Conservation (phyloP, 2,888 invertebrate genomes). For the Drosophila borborema region DNA sequence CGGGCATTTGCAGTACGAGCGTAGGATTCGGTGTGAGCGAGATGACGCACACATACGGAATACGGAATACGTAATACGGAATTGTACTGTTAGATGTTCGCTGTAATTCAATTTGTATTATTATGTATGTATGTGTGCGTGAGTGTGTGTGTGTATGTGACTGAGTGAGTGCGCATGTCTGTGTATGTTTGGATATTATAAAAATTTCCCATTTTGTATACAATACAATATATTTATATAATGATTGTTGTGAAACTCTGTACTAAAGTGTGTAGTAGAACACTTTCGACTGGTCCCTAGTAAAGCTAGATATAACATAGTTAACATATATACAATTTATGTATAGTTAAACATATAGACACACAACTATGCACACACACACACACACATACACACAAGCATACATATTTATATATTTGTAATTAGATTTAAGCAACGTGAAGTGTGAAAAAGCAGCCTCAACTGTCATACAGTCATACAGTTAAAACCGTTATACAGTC, state of each 20-base stretch:
- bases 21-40: background rate
- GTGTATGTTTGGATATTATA: constrained; percentile 5
- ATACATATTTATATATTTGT: constrained; percentile 27
- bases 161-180: background rate
- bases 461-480: constrained; percentile 60
- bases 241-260: constrained; percentile 16
- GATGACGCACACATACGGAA: constrained; percentile 16
- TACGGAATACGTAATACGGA: background rate
- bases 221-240: background rate
- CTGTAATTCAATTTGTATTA: constrained; percentile 60
- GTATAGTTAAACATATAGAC: constrained; percentile 16
- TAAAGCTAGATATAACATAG: constrained; percentile 48
- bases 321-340: constrained; percentile 34
- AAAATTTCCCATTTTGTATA: constrained; percentile 4
- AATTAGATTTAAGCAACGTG: constrained; percentile 44
- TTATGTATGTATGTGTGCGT: constrained; percentile 40
- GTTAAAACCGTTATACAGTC: constrained; percentile 47
- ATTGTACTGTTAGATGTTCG: constrained; percentile 25
- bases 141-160: constrained; percentile 8
- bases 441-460: constrained; percentile 40
- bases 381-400: constrained; percentile 8
- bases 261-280: constrained; percentile 46
- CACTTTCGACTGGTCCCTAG: constrained; percentile 56
- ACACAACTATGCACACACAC: background rate
- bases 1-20: constrained; percentile 6